These are phyloP conservation scores for Cactoblastis cactorum DNA, from an alignment of 2,888 invertebrate genomes.

Conservation along the genomic window DNA sequence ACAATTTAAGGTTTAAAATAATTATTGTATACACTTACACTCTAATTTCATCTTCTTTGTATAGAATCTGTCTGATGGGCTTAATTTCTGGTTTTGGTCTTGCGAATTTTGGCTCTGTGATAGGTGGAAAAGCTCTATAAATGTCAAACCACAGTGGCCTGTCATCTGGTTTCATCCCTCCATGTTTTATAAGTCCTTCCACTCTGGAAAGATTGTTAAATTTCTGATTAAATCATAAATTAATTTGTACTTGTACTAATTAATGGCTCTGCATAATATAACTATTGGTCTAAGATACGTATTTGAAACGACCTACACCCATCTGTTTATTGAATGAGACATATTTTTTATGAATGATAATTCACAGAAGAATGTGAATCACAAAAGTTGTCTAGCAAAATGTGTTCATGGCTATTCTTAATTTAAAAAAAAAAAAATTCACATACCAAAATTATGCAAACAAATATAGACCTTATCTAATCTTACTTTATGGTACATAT, in stretches of 20 bases:
- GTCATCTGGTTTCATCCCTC: constrained; percentile 89
- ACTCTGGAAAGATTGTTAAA: constrained; percentile 74
- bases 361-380: too few species aligned
- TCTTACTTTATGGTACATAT: too few species aligned
- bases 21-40: constrained; percentile 81
- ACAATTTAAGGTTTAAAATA: background rate
- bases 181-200: constrained; percentile 87
- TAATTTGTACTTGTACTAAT: constrained; percentile 1
- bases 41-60: constrained; percentile 89
- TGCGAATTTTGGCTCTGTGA: constrained; percentile 88
- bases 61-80: constrained; percentile 85
- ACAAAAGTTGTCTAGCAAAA: too few species aligned
- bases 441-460: too few species aligned
- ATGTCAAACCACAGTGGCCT: constrained; percentile 96
- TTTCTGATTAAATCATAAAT: background rate
- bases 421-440: too few species aligned
- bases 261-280: too few species aligned
- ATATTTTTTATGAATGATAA: too few species aligned
- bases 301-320: too few species aligned
- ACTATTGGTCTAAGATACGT: too few species aligned
- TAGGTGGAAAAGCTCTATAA: constrained; percentile 94
- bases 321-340: too few species aligned
- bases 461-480: too few species aligned
- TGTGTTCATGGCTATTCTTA: too few species aligned
- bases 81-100: constrained; percentile 80